Conservation (phyloP, 2,797 vertebrate genomes). For the Mus caroli region DNA sequence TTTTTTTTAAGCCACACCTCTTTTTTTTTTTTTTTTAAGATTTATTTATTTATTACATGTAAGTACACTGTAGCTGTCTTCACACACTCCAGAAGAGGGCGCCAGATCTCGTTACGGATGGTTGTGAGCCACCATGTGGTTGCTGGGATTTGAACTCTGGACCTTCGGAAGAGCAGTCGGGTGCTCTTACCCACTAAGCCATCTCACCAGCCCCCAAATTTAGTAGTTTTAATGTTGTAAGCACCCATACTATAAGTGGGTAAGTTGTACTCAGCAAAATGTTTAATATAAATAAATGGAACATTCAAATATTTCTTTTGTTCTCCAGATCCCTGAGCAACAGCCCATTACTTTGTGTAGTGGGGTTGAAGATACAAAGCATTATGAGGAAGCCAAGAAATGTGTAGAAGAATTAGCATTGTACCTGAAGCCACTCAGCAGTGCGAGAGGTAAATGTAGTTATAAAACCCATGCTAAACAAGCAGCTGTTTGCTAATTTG, state of each 20-base stretch:
- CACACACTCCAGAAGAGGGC: no score
- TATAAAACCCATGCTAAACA: not conserved
- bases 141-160: no score
- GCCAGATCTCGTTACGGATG: no score
- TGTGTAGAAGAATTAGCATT: slow-evolving; percentile 99
- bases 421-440: slow-evolving; percentile 99
- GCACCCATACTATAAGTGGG: not conserved
- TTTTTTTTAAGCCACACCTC: no score
- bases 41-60: no score
- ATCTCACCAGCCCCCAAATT: no score
- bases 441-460: slow-evolving; percentile 93
- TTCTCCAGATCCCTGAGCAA: slow-evolving; percentile 95
- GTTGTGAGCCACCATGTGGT: no score
- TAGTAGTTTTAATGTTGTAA: slow-evolving; percentile 28
- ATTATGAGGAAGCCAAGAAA: slow-evolving; percentile 98
- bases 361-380: slow-evolving; percentile 97
- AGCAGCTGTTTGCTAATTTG: not conserved
- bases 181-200: no score
- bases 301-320: slow-evolving; percentile 60
- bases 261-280: not conserved
- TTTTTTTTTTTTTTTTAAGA: no score
- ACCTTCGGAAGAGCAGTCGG: no score
- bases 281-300: slow-evolving; percentile 50
- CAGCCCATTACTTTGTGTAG: slow-evolving; percentile 97
- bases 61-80: no score